These are phyloP conservation scores for Drosophila merina DNA, from an alignment of 2,888 invertebrate species.

Conservation along the genomic window DNA sequence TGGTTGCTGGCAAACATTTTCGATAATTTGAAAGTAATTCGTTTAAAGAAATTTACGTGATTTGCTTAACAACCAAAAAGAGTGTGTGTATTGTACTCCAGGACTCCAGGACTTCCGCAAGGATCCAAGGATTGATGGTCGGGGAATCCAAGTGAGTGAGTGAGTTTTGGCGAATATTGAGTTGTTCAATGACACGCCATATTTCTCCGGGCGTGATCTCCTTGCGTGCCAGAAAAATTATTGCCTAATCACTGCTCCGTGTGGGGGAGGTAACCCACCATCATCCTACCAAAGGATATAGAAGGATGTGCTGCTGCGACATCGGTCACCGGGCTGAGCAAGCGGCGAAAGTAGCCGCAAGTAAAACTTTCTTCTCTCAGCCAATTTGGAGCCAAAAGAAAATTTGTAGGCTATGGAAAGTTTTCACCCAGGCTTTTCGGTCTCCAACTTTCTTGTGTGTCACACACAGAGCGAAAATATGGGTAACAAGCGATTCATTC, in stretches of 20 bases:
- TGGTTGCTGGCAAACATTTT: conserved; percentile 25
- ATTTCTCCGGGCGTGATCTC: conserved; percentile 49
- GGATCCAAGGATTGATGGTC: conserved; percentile 2
- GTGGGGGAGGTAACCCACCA: too few species aligned
- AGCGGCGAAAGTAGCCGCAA: conserved; percentile 68
- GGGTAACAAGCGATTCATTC: background rate
- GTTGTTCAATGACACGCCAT: conserved; percentile 71
- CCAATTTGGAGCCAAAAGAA: conserved; percentile 76
- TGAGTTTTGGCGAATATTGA: conserved; percentile 53
- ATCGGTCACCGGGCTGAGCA: conserved; percentile 14
- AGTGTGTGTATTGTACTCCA: conserved; percentile 28
- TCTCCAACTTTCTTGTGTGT: background rate
- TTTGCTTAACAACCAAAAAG: conserved; percentile 67
- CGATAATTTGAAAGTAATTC: conserved; percentile 74
- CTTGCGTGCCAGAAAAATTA: conserved; percentile 48
- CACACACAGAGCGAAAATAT: background rate
- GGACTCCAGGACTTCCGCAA: background rate
- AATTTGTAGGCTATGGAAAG: conserved; percentile 76
- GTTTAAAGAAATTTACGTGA: conserved; percentile 71
- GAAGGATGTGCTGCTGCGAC: conserved; percentile 10
- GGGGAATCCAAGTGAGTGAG: conserved; percentile 7
- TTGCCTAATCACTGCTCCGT: conserved; percentile 74
- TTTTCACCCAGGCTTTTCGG: conserved; percentile 36
- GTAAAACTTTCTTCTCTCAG: conserved; percentile 69
- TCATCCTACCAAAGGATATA: background rate